Conservation (phyloP, 2,888 invertebrate species). For the Stramonita haemastoma region DNA sequence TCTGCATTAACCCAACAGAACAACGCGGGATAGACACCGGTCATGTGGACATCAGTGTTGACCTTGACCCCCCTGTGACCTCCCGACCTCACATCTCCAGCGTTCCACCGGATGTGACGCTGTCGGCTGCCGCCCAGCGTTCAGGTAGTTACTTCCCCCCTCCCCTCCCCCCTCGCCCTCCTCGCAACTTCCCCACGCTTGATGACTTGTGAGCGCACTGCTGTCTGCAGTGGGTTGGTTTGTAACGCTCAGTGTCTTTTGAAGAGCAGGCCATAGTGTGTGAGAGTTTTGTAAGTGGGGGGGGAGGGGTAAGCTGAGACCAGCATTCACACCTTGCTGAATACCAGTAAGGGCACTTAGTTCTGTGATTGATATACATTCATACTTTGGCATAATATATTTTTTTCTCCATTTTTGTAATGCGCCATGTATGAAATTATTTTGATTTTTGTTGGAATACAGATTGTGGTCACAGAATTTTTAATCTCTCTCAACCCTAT, state of each 20-base stretch:
- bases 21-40: constrained; percentile 27
- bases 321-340: neutral
- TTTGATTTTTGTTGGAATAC: neutral
- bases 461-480: no score
- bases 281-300: no score
- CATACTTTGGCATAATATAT: neutral
- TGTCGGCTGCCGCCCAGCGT: constrained; percentile 59
- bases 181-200: constrained; percentile 11
- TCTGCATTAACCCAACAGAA: constrained; percentile 3
- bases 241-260: no score
- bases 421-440: neutral
- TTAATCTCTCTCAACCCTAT: no score
- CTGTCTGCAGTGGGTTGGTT: neutral
- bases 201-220: constrained; percentile 6
- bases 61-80: constrained; percentile 34
- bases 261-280: no score
- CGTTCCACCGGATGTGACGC: constrained; percentile 67
- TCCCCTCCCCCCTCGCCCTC: constrained; percentile 24
- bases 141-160: constrained; percentile 44
- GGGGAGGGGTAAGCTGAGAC: no score
- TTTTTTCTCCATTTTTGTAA: neutral
- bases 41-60: constrained; percentile 40
- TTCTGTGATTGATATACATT: constrained; percentile 5
- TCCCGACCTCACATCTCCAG: constrained; percentile 54
- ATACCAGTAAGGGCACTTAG: neutral